Evolutionary conservation across 2,888 invertebrate species (phyloP).

Genomic region (Acanthopleura granulata): DNA sequence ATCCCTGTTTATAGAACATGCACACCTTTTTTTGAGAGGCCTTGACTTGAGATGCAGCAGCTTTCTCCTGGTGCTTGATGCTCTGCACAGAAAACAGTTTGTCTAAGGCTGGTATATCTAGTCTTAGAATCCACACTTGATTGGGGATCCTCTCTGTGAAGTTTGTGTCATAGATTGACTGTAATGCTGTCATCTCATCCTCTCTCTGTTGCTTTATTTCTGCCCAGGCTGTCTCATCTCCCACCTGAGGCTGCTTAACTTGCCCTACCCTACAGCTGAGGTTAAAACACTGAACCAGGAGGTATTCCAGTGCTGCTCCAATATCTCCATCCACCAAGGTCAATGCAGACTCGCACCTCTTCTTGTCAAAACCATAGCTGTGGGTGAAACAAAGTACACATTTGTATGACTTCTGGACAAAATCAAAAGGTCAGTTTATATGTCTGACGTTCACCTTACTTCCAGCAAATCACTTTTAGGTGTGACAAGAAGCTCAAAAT

Average conservation of each 20-base stretch:
- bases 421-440: too few species aligned
- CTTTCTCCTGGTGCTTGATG: not conserved
- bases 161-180: conserved; percentile 57
- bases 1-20: conserved; percentile 52
- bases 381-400: not conserved
- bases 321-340: conserved; percentile 57
- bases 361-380: conserved; percentile 63
- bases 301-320: conserved; percentile 56
- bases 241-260: conserved; percentile 12
- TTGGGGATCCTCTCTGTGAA: conserved; percentile 56
- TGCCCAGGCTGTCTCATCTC: conserved; percentile 25
- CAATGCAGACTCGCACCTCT: conserved; percentile 52
- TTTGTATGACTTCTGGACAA: too few species aligned
- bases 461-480: too few species aligned
- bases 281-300: conserved; percentile 53
- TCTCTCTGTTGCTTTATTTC: conserved; percentile 49
- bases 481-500: too few species aligned
- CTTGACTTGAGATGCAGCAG: not conserved
- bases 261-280: conserved; percentile 24
- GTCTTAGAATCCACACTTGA: conserved; percentile 52
- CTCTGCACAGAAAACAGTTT: conserved; percentile 27
- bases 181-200: conserved; percentile 61
- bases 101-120: conserved; percentile 44
- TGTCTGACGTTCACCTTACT: too few species aligned
- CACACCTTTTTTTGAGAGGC: conserved; percentile 38